Evolutionary conservation across 2,113 vertebrate species (phyloP).

Genomic region (Lagopus leucura): DNA sequence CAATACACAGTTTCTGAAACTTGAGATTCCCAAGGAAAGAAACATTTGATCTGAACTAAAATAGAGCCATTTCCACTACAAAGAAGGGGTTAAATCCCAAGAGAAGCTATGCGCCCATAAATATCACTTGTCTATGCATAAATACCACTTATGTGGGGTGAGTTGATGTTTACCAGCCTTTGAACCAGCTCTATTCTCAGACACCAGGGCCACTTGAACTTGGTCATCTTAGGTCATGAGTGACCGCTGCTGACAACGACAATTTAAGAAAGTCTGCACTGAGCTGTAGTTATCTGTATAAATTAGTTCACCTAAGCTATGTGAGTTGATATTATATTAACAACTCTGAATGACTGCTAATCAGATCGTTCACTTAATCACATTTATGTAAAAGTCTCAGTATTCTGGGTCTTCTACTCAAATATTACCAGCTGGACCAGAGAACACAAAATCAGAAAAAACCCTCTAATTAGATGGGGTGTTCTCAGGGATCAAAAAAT

Average conservation of each 20-base stretch:
- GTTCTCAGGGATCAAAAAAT: slow-evolving; percentile 1
- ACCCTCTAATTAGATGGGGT: background rate
- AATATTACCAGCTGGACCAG: background rate
- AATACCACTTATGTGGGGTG: background rate
- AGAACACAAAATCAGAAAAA: slow-evolving; percentile 9
- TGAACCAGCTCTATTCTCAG: slow-evolving; percentile 32
- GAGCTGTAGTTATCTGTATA: background rate
- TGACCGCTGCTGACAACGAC: slow-evolving; percentile 17
- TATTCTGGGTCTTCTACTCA: slow-evolving; percentile 14
- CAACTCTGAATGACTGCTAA: slow-evolving; percentile 3
- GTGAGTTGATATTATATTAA: background rate
- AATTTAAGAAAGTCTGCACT: slow-evolving; percentile 9
- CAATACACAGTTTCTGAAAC: background rate
- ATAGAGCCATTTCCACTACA: slow-evolving; percentile 9
- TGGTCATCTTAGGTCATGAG: slow-evolving; percentile 12
- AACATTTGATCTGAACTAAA: slow-evolving; percentile 26
- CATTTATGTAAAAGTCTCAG: background rate
- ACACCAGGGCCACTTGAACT: background rate
- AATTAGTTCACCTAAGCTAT: background rate
- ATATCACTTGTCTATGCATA: background rate
- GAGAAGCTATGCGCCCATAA: slow-evolving; percentile 11
- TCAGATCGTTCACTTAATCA: background rate
- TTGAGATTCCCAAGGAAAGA: slow-evolving; percentile 13
- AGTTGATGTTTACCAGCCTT: slow-evolving; percentile 25
- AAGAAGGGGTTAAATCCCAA: background rate